Conservation (phyloP, 2,888 invertebrate genomes). For the Odontothrips loti region DNA sequence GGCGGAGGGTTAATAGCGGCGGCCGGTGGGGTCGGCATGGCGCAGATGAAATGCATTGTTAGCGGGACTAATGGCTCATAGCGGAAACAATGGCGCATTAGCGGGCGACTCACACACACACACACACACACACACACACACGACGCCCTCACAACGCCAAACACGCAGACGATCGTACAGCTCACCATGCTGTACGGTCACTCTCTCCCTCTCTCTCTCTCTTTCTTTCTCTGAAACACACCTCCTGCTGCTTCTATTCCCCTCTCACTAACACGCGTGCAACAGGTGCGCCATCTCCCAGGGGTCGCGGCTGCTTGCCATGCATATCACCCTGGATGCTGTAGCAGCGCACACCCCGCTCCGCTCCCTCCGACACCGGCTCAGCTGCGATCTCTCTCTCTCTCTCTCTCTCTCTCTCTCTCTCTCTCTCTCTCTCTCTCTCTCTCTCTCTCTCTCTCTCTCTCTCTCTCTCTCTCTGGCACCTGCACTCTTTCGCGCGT, state of each 20-base stretch:
- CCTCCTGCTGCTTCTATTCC: too few species aligned
- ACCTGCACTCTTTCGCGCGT: too few species aligned
- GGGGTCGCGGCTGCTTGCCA: too few species aligned
- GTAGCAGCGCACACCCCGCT: too few species aligned
- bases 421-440: slow-evolving; percentile 15
- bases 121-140: not conserved
- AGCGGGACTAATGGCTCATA: slow-evolving; percentile 16
- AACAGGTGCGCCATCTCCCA: too few species aligned
- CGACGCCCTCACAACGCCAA: not conserved
- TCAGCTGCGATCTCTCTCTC: not conserved
- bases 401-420: slow-evolving; percentile 4
- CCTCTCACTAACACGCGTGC: too few species aligned
- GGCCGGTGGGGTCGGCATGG: not conserved
- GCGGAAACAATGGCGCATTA: slow-evolving; percentile 17
- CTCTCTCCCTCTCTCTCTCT: too few species aligned
- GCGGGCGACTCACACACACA: not conserved
- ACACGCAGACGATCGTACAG: not conserved
- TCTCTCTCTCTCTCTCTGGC: not conserved
- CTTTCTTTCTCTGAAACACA: too few species aligned
- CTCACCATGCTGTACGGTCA: not conserved
- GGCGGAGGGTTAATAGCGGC: not conserved
- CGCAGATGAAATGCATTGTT: slow-evolving; percentile 14
- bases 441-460: not conserved
- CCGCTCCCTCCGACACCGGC: not conserved
- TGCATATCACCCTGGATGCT: not conserved